A percentile compares a stretch with the other conserved stretches of the same genome.
These are phyloP conservation scores for Manduca sexta DNA, from an alignment of 1,140 invertebrate genomes.

Conservation along the genomic window DNA sequence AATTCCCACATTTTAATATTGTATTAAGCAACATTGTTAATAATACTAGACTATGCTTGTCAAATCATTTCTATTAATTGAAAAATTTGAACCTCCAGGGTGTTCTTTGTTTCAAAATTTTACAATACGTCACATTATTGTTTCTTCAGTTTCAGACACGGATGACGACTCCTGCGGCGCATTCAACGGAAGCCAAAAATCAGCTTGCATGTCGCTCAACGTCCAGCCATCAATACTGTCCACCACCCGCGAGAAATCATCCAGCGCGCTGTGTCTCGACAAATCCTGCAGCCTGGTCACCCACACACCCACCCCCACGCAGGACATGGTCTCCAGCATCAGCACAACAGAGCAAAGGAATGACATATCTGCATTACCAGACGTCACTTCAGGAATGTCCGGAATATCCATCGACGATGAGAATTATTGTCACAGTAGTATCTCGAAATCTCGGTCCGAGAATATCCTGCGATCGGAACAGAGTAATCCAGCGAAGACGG, in stretches of 20 bases:
- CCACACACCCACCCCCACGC: conserved; percentile 68
- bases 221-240: conserved; percentile 63
- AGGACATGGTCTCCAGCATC: conserved; percentile 72
- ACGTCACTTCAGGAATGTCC: conserved; percentile 66
- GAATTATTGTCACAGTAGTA: conserved; percentile 58
- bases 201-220: conserved; percentile 60
- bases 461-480: conserved; percentile 68
- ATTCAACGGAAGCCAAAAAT: conserved; percentile 68
- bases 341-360: conserved; percentile 68
- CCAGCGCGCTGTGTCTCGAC: conserved; percentile 63
- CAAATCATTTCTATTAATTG: no score
- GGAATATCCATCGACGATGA: conserved; percentile 70
- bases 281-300: conserved; percentile 64
- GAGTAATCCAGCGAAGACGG: conserved; percentile 47
- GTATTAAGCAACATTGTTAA: neutral
- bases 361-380: conserved; percentile 60
- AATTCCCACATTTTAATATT: neutral
- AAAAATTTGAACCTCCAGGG: no score
- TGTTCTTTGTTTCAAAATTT: no score
- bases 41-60: neutral
- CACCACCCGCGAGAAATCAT: conserved; percentile 61
- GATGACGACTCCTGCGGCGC: conserved; percentile 67
- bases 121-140: no score
- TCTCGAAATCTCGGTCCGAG: conserved; percentile 68
- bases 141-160: conserved; percentile 55